Base-by-base conservation (phyloP, 2,113 vertebrate species). In the Uropsilus gracilis region DNA sequence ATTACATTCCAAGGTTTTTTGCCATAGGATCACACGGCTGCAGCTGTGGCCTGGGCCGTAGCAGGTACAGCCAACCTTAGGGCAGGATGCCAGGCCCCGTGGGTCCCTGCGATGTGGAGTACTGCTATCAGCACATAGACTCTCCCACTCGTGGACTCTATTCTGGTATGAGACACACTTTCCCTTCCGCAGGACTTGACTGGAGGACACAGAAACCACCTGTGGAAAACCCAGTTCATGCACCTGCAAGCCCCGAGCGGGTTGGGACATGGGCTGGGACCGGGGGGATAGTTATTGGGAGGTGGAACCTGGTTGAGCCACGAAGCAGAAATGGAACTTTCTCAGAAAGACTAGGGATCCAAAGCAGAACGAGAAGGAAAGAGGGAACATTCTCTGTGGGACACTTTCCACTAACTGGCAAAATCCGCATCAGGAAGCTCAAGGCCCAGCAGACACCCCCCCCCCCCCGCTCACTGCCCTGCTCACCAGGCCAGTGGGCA, bases 41-140 rank as follows among this genome's bases (percentile, higher is more conserved):
- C 22, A 77, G 53, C 66, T n/a, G 85, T 9, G 75, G 63, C 34
- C 53, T 55, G 53, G 53, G 53, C 20, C 53, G 22, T 7, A 55
- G 20, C n/a, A 57, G n/a, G n/a, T n/a, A 77, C 48, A 55, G 30
- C 50, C 93, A 92, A 94, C 48, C 78, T 50, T 76, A 85, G 61
- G 66, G 91, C 22, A 92, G 26, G 14, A 81, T 34, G 24, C n/a
- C 32, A 87, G 11, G 14, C 7, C 57, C 50, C 68, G 24, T 39
- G 44, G 64, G 30, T 50, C 44, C 71, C 17, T 16, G 16, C 44
- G 42, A 66, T 80, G 14, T 89, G n/a, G 39, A 86, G 30, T 80
- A 83, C 24, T 34, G 22, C 26, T 72, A 4, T 89, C 77, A 73
- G 75, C 24, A 72, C 22, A 34, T 69, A 88, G 28, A 72, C 11